These are phyloP conservation scores for Hormiphora californensis DNA, from an alignment of 37 sponge, comb jelly and placozoan genomes.

Conservation along the genomic window DNA sequence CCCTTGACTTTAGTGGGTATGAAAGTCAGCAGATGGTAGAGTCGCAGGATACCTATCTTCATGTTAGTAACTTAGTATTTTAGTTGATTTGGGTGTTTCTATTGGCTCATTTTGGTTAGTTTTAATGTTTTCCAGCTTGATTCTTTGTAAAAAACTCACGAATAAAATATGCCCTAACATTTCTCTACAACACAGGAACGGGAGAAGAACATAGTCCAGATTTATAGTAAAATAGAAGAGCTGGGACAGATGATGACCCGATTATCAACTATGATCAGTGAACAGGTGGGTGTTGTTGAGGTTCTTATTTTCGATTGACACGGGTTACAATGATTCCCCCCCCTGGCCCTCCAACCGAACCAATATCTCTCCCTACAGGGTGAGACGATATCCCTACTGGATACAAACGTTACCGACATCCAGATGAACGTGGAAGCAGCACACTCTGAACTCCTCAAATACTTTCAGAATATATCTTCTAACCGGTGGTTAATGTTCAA, in stretches of 20 bases:
- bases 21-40: slow-evolving; percentile 25
- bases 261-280: slow-evolving; percentile 94
- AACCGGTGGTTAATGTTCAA: slow-evolving; percentile 98
- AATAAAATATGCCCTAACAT: too few relatives aligned
- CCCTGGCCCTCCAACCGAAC: too few relatives aligned
- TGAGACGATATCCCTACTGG: slow-evolving; percentile 60
- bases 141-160: too few relatives aligned
- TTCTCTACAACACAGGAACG: slow-evolving; percentile 9
- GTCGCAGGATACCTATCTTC: slow-evolving; percentile 26
- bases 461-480: slow-evolving; percentile 89
- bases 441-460: slow-evolving; percentile 92
- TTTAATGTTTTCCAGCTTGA: too few relatives aligned
- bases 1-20: neutral
- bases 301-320: too few relatives aligned
- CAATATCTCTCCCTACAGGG: neutral
- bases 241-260: slow-evolving; percentile 86
- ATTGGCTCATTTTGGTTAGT: neutral
- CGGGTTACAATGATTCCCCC: too few relatives aligned
- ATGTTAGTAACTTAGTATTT: neutral
- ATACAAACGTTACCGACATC: slow-evolving; percentile 80
- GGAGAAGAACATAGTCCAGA: slow-evolving; percentile 34
- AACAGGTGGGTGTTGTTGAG: slow-evolving; percentile 91
- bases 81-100: neutral
- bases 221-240: slow-evolving; percentile 73
- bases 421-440: slow-evolving; percentile 90